These are phyloP conservation scores for Sthenelais limicola DNA, from an alignment of 2,888 invertebrate species.

Conservation along the genomic window DNA sequence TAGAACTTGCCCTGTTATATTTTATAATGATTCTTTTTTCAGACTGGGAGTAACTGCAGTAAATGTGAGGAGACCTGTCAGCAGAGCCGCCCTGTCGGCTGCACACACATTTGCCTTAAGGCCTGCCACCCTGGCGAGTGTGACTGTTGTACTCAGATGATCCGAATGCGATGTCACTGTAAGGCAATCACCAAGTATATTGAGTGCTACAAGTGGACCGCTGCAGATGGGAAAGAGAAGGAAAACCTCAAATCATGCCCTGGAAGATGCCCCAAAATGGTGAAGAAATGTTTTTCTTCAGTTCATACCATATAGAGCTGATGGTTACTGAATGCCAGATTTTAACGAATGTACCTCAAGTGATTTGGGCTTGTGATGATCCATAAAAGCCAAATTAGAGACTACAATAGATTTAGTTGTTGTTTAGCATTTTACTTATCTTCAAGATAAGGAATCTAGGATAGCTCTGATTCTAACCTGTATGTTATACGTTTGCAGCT, in stretches of 20 bases:
- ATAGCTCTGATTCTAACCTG: background rate
- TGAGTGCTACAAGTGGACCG: conserved; percentile 80
- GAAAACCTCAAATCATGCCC: conserved; percentile 79
- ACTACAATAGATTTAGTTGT: too few relatives aligned
- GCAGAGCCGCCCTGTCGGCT: conserved; percentile 77
- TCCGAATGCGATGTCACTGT: conserved; percentile 83
- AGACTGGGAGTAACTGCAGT: conserved; percentile 69
- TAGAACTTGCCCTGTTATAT: too few relatives aligned
- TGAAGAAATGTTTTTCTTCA: too few relatives aligned
- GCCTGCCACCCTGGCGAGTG: conserved; percentile 79
- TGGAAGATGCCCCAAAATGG: conserved; percentile 88
- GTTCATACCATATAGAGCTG: too few relatives aligned
- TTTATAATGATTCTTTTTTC: too few relatives aligned
- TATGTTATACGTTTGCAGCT: conserved; percentile 75
- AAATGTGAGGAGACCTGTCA: conserved; percentile 68
- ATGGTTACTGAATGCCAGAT: too few relatives aligned
- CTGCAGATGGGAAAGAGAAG: conserved; percentile 72
- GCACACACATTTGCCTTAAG: conserved; percentile 82
- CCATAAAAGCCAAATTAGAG: too few relatives aligned
- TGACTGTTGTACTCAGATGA: conserved; percentile 79
- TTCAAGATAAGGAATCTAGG: background rate
- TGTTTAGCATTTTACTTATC: conserved; percentile 35
- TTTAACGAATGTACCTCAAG: too few relatives aligned
- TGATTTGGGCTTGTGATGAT: too few relatives aligned
- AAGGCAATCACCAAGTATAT: conserved; percentile 83